A percentile compares a stretch with the other conserved stretches of the same genome.
These are phyloP conservation scores for Oligia latruncula DNA, from an alignment of 2,888 invertebrate genomes.

Conservation along the genomic window DNA sequence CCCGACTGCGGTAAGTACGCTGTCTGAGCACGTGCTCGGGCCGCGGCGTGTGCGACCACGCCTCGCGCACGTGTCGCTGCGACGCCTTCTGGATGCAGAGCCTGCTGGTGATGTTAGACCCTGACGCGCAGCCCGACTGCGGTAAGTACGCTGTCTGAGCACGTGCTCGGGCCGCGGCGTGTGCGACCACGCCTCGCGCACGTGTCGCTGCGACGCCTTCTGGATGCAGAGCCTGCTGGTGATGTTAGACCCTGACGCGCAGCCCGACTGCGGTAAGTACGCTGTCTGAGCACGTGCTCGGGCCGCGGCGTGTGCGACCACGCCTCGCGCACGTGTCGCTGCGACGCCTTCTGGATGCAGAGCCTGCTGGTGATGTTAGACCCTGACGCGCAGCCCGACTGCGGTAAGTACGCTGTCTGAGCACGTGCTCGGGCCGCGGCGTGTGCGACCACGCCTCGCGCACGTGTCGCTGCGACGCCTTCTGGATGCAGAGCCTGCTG, in stretches of 20 bases:
- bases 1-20: conserved; percentile 84
- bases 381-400: conserved; percentile 92
- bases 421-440: too few species aligned
- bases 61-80: conserved; percentile 95
- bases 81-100: conserved; percentile 99
- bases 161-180: conserved; percentile 97
- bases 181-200: conserved; percentile 95
- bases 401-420: conserved; percentile 13
- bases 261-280: conserved; percentile 79
- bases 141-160: conserved; percentile 94
- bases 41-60: conserved; percentile 96
- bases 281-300: too few species aligned
- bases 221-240: conserved; percentile 98
- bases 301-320: conserved; percentile 83
- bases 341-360: conserved; percentile 99
- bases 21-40: conserved; percentile 98
- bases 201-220: conserved; percentile 97
- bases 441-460: conserved; percentile 92
- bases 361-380: conserved; percentile 94
- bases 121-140: conserved; percentile 92
- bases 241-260: conserved; percentile 94
- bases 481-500: conserved; percentile 98
- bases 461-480: conserved; percentile 97
- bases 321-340: conserved; percentile 95
- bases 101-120: conserved; percentile 93